Base-by-base conservation (phyloP, 2,113 vertebrate genomes). In the Nothoprocta pentlandii region DNA sequence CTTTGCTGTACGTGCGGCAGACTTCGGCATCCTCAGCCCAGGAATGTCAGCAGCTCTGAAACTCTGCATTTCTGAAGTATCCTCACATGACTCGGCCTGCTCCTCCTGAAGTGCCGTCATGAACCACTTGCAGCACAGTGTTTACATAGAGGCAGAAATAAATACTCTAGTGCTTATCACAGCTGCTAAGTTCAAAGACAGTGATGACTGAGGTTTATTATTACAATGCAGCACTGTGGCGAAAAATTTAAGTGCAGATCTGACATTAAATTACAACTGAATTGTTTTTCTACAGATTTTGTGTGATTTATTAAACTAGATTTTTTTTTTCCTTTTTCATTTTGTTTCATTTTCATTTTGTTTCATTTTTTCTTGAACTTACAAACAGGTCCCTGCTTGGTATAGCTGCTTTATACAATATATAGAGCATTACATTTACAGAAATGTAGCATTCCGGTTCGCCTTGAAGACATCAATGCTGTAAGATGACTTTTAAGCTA, bases 111-210 rank as follows among this genome's bases (percentile, higher is more conserved):
- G 68, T 36, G 82, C 68, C 64, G 79, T 93, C 79, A 70, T 32
- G 56, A 96, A 83, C 68, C 58, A 88, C 87, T 91, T 61, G 90
- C 82, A 5, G 73, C 69, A 67, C 26, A 78, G 64, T 80, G 91
- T 97, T 97, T 94, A 95, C 73, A 92, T 83, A 90, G 85, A 91
- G 85, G 71, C 73, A 96, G 79, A 90, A 95, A 94, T 75, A 95
- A 94, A 90, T 71, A 85, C 80, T 44, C 39, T 22, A 56, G 64
- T 46, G 69, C 82, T 91, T 90, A 90, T 80, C 91, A 49, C 36
- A 95, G 49, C 81, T 91, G 58, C 19, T 83, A 93, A 90, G 39
- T 62, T 94, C 71, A 91, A 87, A 94, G 68, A 94, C 68, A 84
- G 83, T 13, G 73, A 93, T 86, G 90, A 84, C 80, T 84, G 75